Evolutionary conservation across 2,113 vertebrate species (phyloP).

Genomic region (Axis porcinus): DNA sequence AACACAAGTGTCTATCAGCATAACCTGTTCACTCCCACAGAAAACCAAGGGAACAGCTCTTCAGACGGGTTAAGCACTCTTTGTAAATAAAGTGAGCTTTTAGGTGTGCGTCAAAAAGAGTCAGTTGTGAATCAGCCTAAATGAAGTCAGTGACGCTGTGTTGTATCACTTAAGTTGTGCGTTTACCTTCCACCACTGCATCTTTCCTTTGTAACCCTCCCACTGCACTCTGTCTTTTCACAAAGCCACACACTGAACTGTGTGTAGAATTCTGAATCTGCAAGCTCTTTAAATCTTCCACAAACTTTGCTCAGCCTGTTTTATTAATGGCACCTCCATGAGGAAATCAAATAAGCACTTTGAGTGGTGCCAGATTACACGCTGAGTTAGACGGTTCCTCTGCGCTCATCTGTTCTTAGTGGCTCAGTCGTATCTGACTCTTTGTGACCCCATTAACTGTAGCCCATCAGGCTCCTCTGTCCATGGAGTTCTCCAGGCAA

Average conservation of each 20-base stretch:
- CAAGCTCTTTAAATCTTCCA: not conserved
- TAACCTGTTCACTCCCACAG: slow-evolving; percentile 65
- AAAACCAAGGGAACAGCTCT: slow-evolving; percentile 72
- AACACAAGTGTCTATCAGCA: slow-evolving; percentile 70
- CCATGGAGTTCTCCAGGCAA: not conserved
- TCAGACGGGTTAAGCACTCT: not conserved
- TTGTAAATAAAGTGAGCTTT: slow-evolving; percentile 66
- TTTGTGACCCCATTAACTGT: not conserved
- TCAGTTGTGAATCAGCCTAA: slow-evolving; percentile 30
- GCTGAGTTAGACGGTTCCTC: not conserved
- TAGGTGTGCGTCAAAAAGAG: slow-evolving; percentile 45
- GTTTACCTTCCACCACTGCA: not conserved
- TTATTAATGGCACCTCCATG: not conserved
- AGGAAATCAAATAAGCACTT: not conserved
- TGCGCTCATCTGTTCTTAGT: not conserved
- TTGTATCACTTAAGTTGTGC: not conserved
- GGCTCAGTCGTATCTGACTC: not conserved
- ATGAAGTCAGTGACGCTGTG: not conserved
- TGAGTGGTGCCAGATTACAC: not conserved
- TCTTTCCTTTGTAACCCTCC: not conserved
- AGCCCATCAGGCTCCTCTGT: not conserved
- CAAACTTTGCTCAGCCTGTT: not conserved
- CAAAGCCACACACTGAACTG: not conserved
- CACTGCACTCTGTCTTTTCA: not conserved
- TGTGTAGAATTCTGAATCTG: not conserved